Conservation (phyloP, 2,113 vertebrate genomes). For the Pseudorasbora parva region DNA sequence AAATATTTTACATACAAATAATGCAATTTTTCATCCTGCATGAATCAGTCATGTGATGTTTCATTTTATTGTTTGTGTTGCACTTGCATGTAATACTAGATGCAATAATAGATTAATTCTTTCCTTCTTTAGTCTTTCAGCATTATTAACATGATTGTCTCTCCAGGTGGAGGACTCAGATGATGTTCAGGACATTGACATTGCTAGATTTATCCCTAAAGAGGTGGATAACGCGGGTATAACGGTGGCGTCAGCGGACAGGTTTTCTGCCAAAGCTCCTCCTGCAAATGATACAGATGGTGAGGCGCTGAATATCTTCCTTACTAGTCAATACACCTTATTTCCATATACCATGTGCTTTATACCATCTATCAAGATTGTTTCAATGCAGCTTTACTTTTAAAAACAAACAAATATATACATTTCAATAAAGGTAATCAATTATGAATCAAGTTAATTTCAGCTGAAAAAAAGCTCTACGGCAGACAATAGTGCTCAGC, state of each 20-base stretch:
- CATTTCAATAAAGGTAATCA: no score
- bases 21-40: not conserved
- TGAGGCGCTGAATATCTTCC: not conserved
- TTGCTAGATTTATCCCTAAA: constrained; percentile 90
- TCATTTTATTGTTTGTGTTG: not conserved
- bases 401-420: no score
- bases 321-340: no score
- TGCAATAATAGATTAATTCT: not conserved
- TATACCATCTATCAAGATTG: no score
- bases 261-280: constrained; percentile 79
- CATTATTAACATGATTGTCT: not conserved
- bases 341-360: no score
- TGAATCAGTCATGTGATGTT: not conserved
- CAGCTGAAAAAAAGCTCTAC: no score
- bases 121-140: not conserved
- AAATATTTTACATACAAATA: not conserved
- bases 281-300: constrained; percentile 61
- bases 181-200: constrained; percentile 87
- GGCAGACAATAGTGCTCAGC: no score
- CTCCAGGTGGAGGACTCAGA: constrained; percentile 76
- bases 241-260: constrained; percentile 88
- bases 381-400: no score
- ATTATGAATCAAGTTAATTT: no score
- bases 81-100: not conserved
- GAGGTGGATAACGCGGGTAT: constrained; percentile 93